Percentiles rank a stretch among this genome's conserved stretches.
Conservation (phyloP, 2,797 vertebrate species). For the Premnoplex brunnescens region DNA sequence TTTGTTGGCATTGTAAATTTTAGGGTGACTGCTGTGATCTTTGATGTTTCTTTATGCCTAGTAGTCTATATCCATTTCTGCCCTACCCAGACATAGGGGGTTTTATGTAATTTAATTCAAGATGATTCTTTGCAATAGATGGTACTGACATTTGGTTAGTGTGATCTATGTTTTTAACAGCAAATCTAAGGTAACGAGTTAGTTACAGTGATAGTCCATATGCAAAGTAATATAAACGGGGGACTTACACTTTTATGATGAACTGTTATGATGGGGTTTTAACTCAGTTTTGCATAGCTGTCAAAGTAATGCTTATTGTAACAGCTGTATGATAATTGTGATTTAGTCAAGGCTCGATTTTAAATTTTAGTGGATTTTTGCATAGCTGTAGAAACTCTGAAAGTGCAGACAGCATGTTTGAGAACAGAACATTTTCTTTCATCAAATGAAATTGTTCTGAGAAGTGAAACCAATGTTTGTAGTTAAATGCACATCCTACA, state of each 20-base stretch:
- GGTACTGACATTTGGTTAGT: not conserved
- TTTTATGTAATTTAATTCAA: not conserved
- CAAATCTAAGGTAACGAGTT: not conserved
- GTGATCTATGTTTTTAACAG: not conserved
- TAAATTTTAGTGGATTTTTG: conserved; percentile 6
- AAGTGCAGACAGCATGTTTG: not conserved
- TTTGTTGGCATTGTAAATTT: not conserved
- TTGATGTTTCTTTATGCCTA: not conserved
- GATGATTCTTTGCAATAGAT: not conserved
- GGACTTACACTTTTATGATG: not conserved
- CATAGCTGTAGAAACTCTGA: not conserved
- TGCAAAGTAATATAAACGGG: not conserved
- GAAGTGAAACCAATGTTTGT: not conserved
- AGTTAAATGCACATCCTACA: not conserved
- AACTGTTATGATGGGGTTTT: not conserved
- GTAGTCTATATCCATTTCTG: not conserved
- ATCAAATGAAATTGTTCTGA: not conserved
- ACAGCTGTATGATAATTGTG: not conserved
- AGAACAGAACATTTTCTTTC: not conserved
- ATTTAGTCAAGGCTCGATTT: conserved; percentile 3
- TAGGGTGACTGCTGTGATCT: fast-evolving
- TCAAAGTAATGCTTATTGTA: not conserved
- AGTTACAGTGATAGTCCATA: not conserved
- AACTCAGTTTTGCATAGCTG: not conserved
- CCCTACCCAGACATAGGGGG: not conserved